Evolutionary conservation across 2,888 invertebrate species (phyloP), one percentile per base, ranked within the genome.

Genomic region (Iphiclides podalirius): DNA sequence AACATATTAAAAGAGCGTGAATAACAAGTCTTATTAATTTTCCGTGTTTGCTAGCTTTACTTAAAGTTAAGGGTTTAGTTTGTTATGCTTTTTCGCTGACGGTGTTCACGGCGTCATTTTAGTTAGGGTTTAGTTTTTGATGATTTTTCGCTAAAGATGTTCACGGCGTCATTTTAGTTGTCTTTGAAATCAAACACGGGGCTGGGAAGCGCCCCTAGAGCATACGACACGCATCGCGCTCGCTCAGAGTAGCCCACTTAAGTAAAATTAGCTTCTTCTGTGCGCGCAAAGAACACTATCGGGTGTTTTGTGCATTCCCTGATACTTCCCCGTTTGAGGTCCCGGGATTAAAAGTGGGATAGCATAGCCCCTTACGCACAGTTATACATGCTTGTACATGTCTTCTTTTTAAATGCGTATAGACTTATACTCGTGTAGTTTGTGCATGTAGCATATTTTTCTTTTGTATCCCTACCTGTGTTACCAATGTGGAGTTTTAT

Each of bases 231-330:
- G 66, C 69, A 63, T 59, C 56, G 57, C 58, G 57, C 63, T 61
- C 61, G 57, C 63, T 60, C 61, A 64, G 76, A 85, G 85, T 86
- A 84, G 86, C 86, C 85, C 87, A 86, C 87, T 87, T 87, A 83
- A 81, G 83, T 75, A 82, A 87, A 86, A 87, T 87, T 87, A 87
- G 87, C 87, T 87, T 75, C 84, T 86, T 81, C 81, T 84, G 80
- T 80, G 31, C 9, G 75, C 73, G 78, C 70, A 80, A 85, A 84
- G 84, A 84, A 86, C 81, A 81, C 85, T 85, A 87, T 87, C 80
- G 83, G 82, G 75, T 82, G 87, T 83, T 82, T 81, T 81, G 75
- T 80, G 68, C 74, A 56, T 63, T 66, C 71, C 68, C 76, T 76
- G 75, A 79, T 81, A 75, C 47, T 73, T 70, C 72, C 72, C 66